A percentile compares a stretch with the other conserved stretches of the same genome.
phyloP scores from a whole-genome alignment of 1,140 invertebrate species.

The Megalopta genalis region DNA sequence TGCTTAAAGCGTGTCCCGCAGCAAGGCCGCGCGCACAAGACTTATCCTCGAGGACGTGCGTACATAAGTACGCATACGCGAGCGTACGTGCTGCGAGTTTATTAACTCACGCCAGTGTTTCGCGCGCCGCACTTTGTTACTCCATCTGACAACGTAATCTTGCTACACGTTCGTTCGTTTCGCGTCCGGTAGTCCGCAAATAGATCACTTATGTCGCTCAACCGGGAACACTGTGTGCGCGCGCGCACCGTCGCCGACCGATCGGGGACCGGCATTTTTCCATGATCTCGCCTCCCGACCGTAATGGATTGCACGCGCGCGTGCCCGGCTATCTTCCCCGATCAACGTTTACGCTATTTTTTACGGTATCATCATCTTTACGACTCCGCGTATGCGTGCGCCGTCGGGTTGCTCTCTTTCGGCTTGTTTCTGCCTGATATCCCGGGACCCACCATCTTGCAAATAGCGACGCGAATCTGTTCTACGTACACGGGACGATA shows the following conservation, averaged over 20 bases:
- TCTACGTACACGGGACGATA: no score
- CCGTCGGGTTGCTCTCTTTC: no score
- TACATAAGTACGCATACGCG: constrained; percentile 39
- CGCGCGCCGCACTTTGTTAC: constrained; percentile 48
- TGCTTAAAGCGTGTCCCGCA: constrained; percentile 29
- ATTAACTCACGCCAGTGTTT: constrained; percentile 52
- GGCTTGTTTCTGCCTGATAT: no score
- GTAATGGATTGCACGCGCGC: not conserved
- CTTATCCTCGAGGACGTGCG: constrained; percentile 43
- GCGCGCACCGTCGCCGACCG: not conserved
- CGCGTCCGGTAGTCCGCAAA: constrained; percentile 45
- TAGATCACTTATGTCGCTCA: constrained; percentile 47
- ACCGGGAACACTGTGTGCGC: constrained; percentile 30
- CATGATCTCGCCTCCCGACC: no score
- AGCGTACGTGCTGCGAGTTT: constrained; percentile 38
- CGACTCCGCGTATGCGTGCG: no score
- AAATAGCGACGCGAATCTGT: no score
- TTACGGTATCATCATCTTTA: not conserved
- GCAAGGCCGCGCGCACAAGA: constrained; percentile 26
- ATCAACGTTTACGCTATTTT: not conserved
- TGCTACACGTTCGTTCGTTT: constrained; percentile 38
- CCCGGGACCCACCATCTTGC: no score
- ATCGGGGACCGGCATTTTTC: not conserved
- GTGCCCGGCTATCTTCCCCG: no score
- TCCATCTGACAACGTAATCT: constrained; percentile 54